These are phyloP conservation scores for Trichoplusia ni DNA, from an alignment of 1,140 invertebrate genomes.

Conservation along the genomic window DNA sequence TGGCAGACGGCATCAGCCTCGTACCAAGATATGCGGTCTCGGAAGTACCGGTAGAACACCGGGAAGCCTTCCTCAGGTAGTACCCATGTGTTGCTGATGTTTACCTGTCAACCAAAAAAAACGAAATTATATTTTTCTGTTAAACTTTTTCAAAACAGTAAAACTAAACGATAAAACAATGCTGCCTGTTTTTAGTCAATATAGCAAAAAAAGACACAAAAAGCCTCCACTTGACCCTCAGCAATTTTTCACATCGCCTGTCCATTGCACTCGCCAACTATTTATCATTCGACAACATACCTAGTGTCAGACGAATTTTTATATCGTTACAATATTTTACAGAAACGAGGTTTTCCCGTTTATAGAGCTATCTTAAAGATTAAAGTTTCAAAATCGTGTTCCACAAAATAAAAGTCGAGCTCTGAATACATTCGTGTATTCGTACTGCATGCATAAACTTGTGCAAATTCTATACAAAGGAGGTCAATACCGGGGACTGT, in stretches of 20 bases:
- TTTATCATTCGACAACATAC: neutral
- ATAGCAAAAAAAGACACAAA: neutral
- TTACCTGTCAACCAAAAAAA: slow-evolving; percentile 85
- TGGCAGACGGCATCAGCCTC: slow-evolving; percentile 90
- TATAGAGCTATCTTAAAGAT: slow-evolving; percentile 1
- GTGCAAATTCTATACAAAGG: slow-evolving; percentile 4
- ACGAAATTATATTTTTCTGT: no score
- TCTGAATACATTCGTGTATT: neutral
- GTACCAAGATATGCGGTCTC: slow-evolving; percentile 89
- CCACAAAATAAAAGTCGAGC: slow-evolving; percentile 11
- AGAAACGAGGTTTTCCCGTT: no score
- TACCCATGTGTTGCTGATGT: slow-evolving; percentile 89
- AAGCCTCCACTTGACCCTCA: neutral
- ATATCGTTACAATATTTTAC: no score
- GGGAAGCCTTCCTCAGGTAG: slow-evolving; percentile 88
- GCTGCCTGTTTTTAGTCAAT: no score
- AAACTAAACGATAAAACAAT: neutral
- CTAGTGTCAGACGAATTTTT: no score
- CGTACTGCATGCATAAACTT: slow-evolving; percentile 30
- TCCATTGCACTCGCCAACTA: slow-evolving; percentile 10
- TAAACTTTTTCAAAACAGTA: no score
- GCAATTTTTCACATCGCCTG: slow-evolving; percentile 12
- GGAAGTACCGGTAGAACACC: slow-evolving; percentile 90
- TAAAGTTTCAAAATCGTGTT: no score
- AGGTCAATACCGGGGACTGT: slow-evolving; percentile 4